Percentiles rank a stretch among this genome's conserved stretches.
Conservation (phyloP, 2,888 invertebrate species). For the Andrena chrysosceles region DNA sequence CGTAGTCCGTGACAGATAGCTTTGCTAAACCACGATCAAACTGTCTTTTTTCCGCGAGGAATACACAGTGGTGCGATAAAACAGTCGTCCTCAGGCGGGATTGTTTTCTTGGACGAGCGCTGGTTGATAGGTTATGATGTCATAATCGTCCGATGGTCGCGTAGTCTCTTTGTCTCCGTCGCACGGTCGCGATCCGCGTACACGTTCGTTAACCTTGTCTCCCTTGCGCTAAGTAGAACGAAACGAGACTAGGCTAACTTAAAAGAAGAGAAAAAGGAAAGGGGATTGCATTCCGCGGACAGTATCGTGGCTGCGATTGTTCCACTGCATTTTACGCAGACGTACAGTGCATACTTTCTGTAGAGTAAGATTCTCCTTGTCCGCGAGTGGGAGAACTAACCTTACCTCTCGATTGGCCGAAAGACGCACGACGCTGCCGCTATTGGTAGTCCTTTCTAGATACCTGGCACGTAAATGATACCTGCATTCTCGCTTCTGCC, state of each 20-base stretch:
- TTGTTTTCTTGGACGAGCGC: conserved; percentile 20
- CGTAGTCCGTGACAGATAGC: conserved; percentile 19
- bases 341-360: not conserved
- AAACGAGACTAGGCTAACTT: not conserved
- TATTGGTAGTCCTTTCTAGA: conserved; percentile 58
- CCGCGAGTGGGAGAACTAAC: conserved; percentile 52
- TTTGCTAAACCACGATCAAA: conserved; percentile 26
- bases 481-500: conserved; percentile 23
- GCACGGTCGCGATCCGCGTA: conserved; percentile 1
- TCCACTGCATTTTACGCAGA: conserved; percentile 3
- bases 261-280: not conserved
- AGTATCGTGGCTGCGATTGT: not conserved
- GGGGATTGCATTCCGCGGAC: too few relatives aligned
- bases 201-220: conserved; percentile 30
- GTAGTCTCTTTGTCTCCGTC: conserved; percentile 51
- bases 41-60: conserved; percentile 2
- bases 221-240: conserved; percentile 3
- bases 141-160: conserved; percentile 43
- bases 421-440: conserved; percentile 59
- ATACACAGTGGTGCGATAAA: not conserved
- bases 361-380: conserved; percentile 51
- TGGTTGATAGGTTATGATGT: conserved; percentile 58
- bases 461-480: conserved; percentile 48
- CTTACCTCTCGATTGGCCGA: conserved; percentile 56
- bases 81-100: not conserved